phyloP scores from a whole-genome alignment of 2,888 invertebrate species.

The Tridacna crocea region DNA sequence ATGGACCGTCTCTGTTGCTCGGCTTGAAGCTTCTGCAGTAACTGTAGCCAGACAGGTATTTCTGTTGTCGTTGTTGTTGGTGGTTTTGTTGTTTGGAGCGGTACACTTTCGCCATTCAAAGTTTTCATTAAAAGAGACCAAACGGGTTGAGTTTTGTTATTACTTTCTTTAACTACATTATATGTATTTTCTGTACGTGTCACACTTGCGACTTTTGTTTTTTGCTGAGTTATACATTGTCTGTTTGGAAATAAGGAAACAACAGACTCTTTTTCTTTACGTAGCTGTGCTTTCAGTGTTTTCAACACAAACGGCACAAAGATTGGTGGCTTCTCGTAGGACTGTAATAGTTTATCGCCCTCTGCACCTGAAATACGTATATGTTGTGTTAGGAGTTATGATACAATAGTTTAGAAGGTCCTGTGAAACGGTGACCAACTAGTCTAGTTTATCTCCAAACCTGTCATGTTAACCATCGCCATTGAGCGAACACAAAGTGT shows the following conservation, averaged over 20 bases:
- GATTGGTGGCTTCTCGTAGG: constrained; percentile 41
- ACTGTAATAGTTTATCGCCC: constrained; percentile 27
- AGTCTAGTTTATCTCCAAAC: no score
- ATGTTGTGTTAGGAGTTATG: no score
- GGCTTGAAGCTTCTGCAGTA: constrained; percentile 28
- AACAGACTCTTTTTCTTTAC: constrained; percentile 38
- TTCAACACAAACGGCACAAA: constrained; percentile 40
- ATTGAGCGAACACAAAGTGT: no score
- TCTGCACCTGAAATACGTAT: constrained; percentile 30
- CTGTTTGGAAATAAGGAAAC: constrained; percentile 28
- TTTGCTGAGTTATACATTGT: constrained; percentile 25
- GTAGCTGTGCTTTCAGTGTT: constrained; percentile 32
- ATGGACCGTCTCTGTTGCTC: constrained; percentile 4
- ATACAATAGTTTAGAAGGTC: no score
- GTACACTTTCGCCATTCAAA: no score
- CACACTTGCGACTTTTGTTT: background rate
- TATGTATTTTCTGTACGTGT: background rate
- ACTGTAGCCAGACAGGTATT: constrained; percentile 38
- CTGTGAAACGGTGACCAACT: no score
- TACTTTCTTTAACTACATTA: no score
- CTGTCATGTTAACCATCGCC: no score
- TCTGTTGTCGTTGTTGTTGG: constrained; percentile 6
- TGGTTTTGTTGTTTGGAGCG: no score
- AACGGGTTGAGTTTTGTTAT: no score
- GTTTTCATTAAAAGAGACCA: no score